Percentiles rank a stretch among this genome's conserved stretches.
Evolutionary conservation across 2,888 invertebrate genomes (phyloP).

Genomic region (Pyrochroa serraticornis): DNA sequence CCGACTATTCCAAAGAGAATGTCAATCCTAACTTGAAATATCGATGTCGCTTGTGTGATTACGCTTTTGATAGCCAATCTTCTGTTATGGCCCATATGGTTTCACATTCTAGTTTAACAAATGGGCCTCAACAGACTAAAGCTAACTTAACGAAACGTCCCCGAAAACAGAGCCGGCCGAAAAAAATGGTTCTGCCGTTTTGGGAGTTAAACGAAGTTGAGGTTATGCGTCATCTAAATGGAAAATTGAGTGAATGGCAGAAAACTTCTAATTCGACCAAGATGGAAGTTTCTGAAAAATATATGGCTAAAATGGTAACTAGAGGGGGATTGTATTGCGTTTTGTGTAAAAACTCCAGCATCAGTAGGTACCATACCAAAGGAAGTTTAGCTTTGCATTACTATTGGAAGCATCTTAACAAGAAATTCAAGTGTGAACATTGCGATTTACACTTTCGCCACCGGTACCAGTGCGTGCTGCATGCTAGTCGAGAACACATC

Average conservation of each 20-base stretch:
- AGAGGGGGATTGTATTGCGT: constrained; percentile 52
- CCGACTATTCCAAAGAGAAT: constrained; percentile 56
- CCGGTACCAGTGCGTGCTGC: constrained; percentile 60
- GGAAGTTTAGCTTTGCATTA: constrained; percentile 60
- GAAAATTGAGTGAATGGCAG: constrained; percentile 47
- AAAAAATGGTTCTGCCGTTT: constrained; percentile 56
- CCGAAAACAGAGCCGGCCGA: constrained; percentile 62
- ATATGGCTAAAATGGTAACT: constrained; percentile 53
- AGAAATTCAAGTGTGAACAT: constrained; percentile 58
- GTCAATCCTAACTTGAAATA: constrained; percentile 56
- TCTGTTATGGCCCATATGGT: constrained; percentile 61
- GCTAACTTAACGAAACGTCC: constrained; percentile 46
- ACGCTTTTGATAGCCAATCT: constrained; percentile 57
- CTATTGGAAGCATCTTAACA: constrained; percentile 60
- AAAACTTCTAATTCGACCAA: constrained; percentile 39
- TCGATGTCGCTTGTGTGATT: constrained; percentile 59
- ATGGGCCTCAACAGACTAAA: constrained; percentile 42
- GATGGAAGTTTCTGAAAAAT: constrained; percentile 41
- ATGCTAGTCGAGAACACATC: constrained; percentile 57
- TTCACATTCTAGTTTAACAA: constrained; percentile 55
- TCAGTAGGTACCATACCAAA: constrained; percentile 58
- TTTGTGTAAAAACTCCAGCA: constrained; percentile 52
- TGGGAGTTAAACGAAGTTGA: constrained; percentile 52
- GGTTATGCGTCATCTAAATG: constrained; percentile 47
- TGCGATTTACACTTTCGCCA: constrained; percentile 58